Percentiles rank a stretch among this genome's conserved stretches.
Conservation (phyloP, 2,797 vertebrate species). For the Chromis chromis region DNA sequence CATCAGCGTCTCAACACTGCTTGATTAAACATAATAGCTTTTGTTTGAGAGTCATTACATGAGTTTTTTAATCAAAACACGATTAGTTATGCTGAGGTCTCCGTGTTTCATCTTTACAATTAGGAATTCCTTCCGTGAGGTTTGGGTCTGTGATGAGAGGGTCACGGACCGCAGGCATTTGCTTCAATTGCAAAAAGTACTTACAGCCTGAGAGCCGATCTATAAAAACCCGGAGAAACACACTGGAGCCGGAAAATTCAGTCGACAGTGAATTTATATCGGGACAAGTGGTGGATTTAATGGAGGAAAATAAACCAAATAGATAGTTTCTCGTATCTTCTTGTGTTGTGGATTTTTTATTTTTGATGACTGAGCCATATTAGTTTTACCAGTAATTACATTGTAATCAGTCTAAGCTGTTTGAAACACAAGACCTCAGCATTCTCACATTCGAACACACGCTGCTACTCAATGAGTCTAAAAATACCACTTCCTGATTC, state of each 20-base stretch:
- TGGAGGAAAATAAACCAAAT: conserved; percentile 14
- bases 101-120: conserved; percentile 25
- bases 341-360: not conserved
- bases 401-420: not conserved
- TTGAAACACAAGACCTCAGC: too few relatives aligned
- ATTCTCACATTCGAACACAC: too few relatives aligned
- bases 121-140: conserved; percentile 26
- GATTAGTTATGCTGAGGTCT: conserved; percentile 7
- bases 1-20: not conserved
- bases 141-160: conserved; percentile 18
- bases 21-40: not conserved
- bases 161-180: conserved; percentile 38
- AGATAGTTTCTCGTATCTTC: not conserved
- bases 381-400: not conserved
- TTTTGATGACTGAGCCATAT: not conserved
- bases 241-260: conserved; percentile 23
- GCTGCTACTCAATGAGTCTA: too few relatives aligned
- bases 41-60: not conserved
- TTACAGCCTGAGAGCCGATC: conserved; percentile 12
- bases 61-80: conserved; percentile 6
- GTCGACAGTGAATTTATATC: conserved; percentile 8
- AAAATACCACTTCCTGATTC: too few relatives aligned
- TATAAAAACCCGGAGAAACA: conserved; percentile 43
- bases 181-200: conserved; percentile 13
- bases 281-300: conserved; percentile 20